Evolutionary conservation across 1,140 invertebrate genomes (phyloP).

Genomic region (Anthonomus grandis): DNA sequence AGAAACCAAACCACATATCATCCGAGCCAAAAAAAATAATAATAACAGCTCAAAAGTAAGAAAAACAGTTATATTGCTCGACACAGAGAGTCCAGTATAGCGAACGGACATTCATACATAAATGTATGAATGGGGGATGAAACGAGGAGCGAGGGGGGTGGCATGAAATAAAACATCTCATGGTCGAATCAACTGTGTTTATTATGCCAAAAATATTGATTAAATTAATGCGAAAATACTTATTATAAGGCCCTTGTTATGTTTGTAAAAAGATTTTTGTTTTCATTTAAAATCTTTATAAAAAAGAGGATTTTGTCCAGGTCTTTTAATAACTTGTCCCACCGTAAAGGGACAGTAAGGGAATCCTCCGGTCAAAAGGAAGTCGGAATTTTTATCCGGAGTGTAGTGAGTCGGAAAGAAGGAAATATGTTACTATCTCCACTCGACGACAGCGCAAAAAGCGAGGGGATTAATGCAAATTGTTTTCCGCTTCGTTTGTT

Average conservation of each 20-base stretch:
- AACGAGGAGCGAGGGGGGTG: slow-evolving; percentile 16
- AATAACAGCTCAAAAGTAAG: slow-evolving; percentile 27
- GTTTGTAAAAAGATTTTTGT: too few species aligned
- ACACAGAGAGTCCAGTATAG: slow-evolving; percentile 18
- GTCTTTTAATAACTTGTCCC: too few species aligned
- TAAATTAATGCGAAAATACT: too few species aligned
- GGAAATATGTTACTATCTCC: slow-evolving; percentile 42
- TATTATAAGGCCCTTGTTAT: too few species aligned
- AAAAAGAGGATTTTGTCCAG: too few species aligned
- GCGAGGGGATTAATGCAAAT: slow-evolving; percentile 35
- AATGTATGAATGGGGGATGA: slow-evolving; percentile 34
- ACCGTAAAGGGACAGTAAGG: too few species aligned
- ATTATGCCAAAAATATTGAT: too few species aligned
- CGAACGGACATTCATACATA: slow-evolving; percentile 32
- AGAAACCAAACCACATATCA: too few species aligned
- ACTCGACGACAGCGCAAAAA: slow-evolving; percentile 28
- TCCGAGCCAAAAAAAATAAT: slow-evolving; percentile 24
- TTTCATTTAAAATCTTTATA: too few species aligned
- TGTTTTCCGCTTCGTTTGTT: too few species aligned
- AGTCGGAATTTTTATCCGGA: slow-evolving; percentile 39
- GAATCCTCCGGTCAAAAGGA: slow-evolving; percentile 38
- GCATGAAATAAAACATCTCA: slow-evolving; percentile 29
- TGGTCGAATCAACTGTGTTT: too few species aligned
- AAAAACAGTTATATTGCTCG: slow-evolving; percentile 31
- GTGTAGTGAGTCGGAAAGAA: slow-evolving; percentile 36